Conservation (phyloP, 2,888 invertebrate genomes). For the Gerris lacustris region DNA sequence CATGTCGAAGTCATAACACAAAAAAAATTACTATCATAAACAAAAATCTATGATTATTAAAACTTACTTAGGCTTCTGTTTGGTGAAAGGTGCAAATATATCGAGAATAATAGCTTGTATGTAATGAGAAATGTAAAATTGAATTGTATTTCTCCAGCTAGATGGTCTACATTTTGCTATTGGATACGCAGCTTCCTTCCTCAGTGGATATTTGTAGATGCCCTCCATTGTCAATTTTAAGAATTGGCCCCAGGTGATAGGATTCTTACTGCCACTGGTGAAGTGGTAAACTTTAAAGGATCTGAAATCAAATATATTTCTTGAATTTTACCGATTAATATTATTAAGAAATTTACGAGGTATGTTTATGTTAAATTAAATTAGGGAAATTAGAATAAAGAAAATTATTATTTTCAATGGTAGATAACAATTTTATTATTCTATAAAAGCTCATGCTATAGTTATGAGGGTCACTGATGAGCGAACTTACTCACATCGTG, state of each 20-base stretch:
- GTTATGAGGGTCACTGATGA: too few relatives aligned
- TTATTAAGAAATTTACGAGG: too few relatives aligned
- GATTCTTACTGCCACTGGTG: conserved; percentile 47
- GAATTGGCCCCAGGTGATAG: conserved; percentile 46
- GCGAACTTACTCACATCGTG: too few relatives aligned
- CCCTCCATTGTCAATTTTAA: conserved; percentile 36
- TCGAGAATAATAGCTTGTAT: conserved; percentile 30
- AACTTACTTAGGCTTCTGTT: conserved; percentile 24
- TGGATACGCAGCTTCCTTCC: conserved; percentile 40
- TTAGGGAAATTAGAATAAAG: too few relatives aligned
- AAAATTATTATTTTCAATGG: too few relatives aligned
- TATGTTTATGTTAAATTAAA: too few relatives aligned
- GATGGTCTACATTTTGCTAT: conserved; percentile 35
- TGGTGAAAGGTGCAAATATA: conserved; percentile 14
- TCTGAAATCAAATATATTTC: conserved; percentile 17
- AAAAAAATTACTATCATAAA: too few relatives aligned
- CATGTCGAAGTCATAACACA: too few relatives aligned
- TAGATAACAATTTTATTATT: too few relatives aligned
- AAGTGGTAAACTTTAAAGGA: conserved; percentile 45
- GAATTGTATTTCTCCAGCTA: conserved; percentile 37
- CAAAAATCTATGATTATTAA: too few relatives aligned
- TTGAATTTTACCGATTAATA: too few relatives aligned
- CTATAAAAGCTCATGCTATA: too few relatives aligned
- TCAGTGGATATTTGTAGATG: conserved; percentile 41
- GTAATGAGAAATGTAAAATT: conserved; percentile 31